Conservation (phyloP, 92 coral and sea anemone species). For the Zoanthus solanderi region DNA sequence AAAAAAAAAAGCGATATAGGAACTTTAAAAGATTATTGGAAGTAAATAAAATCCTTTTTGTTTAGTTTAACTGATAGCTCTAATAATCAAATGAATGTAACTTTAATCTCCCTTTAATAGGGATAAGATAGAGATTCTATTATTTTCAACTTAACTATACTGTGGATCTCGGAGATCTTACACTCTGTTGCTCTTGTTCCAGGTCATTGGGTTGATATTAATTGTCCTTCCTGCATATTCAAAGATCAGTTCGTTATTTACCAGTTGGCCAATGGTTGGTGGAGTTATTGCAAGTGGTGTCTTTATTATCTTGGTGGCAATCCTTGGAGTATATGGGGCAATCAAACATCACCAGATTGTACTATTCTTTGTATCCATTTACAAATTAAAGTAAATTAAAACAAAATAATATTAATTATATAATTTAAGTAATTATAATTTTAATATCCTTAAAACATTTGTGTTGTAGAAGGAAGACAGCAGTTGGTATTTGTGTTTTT, state of each 20-base stretch:
- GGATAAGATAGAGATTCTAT: too few relatives aligned
- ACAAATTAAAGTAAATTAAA: neutral
- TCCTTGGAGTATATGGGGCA: slow-evolving; percentile 94
- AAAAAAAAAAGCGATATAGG: too few relatives aligned
- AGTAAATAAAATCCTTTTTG: too few relatives aligned
- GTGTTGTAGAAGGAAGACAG: too few relatives aligned
- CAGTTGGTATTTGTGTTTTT: too few relatives aligned
- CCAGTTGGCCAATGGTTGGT: slow-evolving; percentile 98
- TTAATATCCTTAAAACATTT: too few relatives aligned
- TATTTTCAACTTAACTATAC: neutral
- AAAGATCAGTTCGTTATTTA: slow-evolving; percentile 75
- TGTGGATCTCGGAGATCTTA: neutral
- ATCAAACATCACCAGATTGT: slow-evolving; percentile 92
- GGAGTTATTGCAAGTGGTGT: slow-evolving; percentile 96
- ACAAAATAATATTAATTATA: neutral
- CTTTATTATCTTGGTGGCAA: slow-evolving; percentile 81
- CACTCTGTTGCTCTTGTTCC: slow-evolving; percentile 41
- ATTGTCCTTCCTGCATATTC: slow-evolving; percentile 83
- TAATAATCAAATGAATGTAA: too few relatives aligned
- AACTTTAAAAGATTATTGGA: too few relatives aligned
- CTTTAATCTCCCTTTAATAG: too few relatives aligned
- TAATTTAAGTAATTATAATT: neutral
- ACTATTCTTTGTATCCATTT: slow-evolving; percentile 97
- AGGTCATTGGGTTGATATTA: slow-evolving; percentile 93
- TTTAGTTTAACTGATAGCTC: too few relatives aligned